Evolutionary conservation across 2,797 vertebrate genomes (phyloP).

Genomic region (Salarias fasciatus): DNA sequence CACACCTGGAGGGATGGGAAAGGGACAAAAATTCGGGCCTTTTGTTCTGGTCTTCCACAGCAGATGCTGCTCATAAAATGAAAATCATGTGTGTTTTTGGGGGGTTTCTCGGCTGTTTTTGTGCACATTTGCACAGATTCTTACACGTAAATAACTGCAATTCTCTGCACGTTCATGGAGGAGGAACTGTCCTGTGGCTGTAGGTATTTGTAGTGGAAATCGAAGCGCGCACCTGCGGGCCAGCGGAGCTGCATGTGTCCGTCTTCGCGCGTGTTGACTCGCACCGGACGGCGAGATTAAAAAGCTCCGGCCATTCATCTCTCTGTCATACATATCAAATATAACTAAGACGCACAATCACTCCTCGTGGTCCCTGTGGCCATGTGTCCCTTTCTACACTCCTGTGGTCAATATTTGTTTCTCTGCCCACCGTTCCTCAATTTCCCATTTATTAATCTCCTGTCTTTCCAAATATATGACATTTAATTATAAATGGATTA

Average conservation of each 20-base stretch:
- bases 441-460: conserved; percentile 58
- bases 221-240: conserved; percentile 7
- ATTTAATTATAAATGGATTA: conserved; percentile 70
- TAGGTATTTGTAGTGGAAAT: conserved; percentile 37
- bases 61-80: too few relatives aligned
- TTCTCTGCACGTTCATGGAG: too few relatives aligned
- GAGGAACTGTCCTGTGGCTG: too few relatives aligned
- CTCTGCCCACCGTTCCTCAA: conserved; percentile 36
- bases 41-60: too few relatives aligned
- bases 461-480: conserved; percentile 61
- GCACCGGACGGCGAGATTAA: conserved; percentile 36
- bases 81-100: too few relatives aligned
- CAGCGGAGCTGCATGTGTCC: conserved; percentile 1
- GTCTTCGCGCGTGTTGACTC: conserved; percentile 26
- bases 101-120: too few relatives aligned
- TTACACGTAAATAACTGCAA: too few relatives aligned
- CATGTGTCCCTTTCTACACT: conserved; percentile 17
- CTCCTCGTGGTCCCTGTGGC: conserved; percentile 7
- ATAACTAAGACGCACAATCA: conserved; percentile 43
- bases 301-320: conserved; percentile 50
- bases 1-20: too few relatives aligned
- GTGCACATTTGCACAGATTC: too few relatives aligned
- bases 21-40: too few relatives aligned
- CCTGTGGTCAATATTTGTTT: conserved; percentile 62
- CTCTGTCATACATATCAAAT: conserved; percentile 57